These are phyloP conservation scores for Oreohelix idahoensis DNA, from an alignment of 1,140 invertebrate genomes.

Conservation along the genomic window DNA sequence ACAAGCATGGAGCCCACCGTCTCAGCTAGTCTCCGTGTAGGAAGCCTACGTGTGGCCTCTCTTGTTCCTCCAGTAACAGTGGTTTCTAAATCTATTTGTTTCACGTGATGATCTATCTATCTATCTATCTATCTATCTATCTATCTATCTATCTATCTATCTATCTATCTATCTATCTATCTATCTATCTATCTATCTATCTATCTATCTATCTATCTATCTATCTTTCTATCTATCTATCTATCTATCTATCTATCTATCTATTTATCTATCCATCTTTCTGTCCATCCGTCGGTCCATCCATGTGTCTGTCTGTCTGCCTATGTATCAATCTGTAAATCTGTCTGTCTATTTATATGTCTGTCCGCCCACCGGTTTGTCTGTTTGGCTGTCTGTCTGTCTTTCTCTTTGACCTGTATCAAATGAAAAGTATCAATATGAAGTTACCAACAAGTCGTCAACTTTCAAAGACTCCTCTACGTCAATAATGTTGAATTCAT, in stretches of 20 bases:
- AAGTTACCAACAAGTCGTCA: too few species aligned
- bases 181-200: slow-evolving; percentile 5
- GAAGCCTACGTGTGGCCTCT: too few species aligned
- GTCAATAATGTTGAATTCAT: too few species aligned
- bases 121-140: slow-evolving; percentile 17
- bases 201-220: slow-evolving; percentile 4
- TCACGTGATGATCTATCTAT: not conserved
- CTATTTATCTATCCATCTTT: too few species aligned
- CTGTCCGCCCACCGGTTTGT: not conserved
- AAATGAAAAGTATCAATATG: too few species aligned
- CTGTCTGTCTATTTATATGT: too few species aligned
- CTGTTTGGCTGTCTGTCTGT: not conserved
- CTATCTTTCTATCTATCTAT: not conserved
- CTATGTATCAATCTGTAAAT: too few species aligned
- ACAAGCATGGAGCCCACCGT: not conserved
- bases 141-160: slow-evolving; percentile 9
- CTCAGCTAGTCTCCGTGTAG: not conserved
- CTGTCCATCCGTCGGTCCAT: too few species aligned
- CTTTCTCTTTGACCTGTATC: too few species aligned
- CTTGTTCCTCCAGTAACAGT: too few species aligned
- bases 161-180: slow-evolving; percentile 4
- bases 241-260: not conserved
- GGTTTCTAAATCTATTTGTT: not conserved
- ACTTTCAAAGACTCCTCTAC: too few species aligned
- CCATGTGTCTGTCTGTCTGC: too few species aligned